These are phyloP conservation scores for Automeris io DNA, from an alignment of 2,888 invertebrate species.

Conservation along the genomic window DNA sequence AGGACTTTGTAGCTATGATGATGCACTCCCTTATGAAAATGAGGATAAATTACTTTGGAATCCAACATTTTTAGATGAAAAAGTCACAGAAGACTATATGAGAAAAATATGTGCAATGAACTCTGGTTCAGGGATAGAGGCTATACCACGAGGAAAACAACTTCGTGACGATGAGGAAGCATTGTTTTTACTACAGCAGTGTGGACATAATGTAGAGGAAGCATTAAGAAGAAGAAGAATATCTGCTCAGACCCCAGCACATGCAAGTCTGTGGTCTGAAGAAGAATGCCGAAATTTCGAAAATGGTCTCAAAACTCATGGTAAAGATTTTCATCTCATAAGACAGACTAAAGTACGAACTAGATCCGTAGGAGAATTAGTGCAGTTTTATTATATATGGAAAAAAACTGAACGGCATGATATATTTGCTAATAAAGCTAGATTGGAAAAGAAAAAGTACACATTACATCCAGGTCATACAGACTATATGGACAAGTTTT, in stretches of 20 bases:
- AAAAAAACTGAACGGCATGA: slow-evolving; percentile 99
- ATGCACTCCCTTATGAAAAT: slow-evolving; percentile 95
- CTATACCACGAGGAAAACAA: slow-evolving; percentile 84
- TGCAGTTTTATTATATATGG: slow-evolving; percentile 98
- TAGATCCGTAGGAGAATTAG: slow-evolving; percentile 95
- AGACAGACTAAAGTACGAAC: slow-evolving; percentile 96
- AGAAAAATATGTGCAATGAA: slow-evolving; percentile 75
- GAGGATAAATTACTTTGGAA: slow-evolving; percentile 97
- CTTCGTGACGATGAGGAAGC: slow-evolving; percentile 93
- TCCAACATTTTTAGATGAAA: slow-evolving; percentile 84
- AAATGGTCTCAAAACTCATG: slow-evolving; percentile 93
- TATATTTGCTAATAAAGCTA: slow-evolving; percentile 90
- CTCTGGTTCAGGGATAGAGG: slow-evolving; percentile 58
- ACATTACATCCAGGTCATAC: slow-evolving; percentile 94
- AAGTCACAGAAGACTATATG: slow-evolving; percentile 88
- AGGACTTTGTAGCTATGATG: slow-evolving; percentile 93
- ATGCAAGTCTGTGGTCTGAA: slow-evolving; percentile 95
- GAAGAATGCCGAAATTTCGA: slow-evolving; percentile 98
- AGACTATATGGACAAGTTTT: slow-evolving; percentile 95
- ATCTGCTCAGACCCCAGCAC: slow-evolving; percentile 82
- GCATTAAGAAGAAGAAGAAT: slow-evolving; percentile 88
- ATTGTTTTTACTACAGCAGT: slow-evolving; percentile 91
- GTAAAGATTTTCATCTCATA: slow-evolving; percentile 97
- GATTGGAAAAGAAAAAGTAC: slow-evolving; percentile 95
- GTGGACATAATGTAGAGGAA: slow-evolving; percentile 96